Conservation (phyloP, 2,113 vertebrate species). For the Anhinga anhinga region DNA sequence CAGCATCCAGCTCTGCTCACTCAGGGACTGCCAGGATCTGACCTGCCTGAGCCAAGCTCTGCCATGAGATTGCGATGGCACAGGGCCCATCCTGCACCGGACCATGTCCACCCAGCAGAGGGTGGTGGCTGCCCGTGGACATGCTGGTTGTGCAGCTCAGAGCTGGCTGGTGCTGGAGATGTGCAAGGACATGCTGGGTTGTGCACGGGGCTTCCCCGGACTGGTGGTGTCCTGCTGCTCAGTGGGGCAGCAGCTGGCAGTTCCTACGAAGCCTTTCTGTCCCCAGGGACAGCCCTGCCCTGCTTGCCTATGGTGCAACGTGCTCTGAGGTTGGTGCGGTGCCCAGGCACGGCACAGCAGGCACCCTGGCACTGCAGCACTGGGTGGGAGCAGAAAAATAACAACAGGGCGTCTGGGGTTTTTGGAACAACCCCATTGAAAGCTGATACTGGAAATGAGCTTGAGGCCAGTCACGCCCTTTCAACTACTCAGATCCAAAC, state of each 20-base stretch:
- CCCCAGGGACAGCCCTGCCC: background rate
- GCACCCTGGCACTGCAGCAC: background rate
- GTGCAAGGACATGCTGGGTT: background rate
- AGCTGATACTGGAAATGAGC: background rate
- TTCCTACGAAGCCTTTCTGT: background rate
- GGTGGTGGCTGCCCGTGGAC: conserved; percentile 4
- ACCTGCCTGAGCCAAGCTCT: background rate
- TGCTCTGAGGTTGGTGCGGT: background rate
- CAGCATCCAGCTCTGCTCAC: background rate
- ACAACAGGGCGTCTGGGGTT: background rate
- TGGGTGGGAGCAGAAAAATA: background rate
- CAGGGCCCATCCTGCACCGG: rapidly evolving
- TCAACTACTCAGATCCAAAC: background rate
- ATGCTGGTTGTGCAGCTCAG: background rate
- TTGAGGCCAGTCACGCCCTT: background rate
- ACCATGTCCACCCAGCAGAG: background rate
- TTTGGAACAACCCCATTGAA: background rate
- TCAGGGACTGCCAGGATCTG: rapidly evolving
- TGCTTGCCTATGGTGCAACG: background rate
- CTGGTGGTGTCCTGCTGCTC: background rate
- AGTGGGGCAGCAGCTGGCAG: background rate
- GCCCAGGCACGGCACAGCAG: background rate
- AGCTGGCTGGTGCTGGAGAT: background rate
- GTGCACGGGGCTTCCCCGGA: background rate
- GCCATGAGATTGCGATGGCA: rapidly evolving